These are phyloP conservation scores for Allophyes oxyacanthae DNA, from an alignment of 2,888 invertebrate species.

Conservation along the genomic window DNA sequence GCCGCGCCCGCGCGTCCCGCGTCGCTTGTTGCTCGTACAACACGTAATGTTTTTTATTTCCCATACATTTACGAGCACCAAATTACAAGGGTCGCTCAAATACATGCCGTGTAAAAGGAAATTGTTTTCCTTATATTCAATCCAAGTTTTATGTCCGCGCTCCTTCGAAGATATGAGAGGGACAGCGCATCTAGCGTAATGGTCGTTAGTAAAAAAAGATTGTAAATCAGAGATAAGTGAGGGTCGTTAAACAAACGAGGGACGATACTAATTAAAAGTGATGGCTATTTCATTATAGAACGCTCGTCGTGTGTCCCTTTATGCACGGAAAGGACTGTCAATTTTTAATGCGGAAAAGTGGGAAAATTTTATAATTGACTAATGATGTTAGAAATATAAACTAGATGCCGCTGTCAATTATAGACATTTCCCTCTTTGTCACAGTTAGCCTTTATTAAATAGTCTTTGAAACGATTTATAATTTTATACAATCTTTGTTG, in stretches of 20 bases:
- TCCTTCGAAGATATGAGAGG: background rate
- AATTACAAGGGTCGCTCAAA: conserved; percentile 27
- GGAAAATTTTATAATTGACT: too few relatives aligned
- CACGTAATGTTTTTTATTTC: conserved; percentile 12
- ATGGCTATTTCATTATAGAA: background rate
- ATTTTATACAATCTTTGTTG: too few relatives aligned
- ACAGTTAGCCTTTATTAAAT: too few relatives aligned
- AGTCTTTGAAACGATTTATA: too few relatives aligned
- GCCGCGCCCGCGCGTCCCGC: background rate
- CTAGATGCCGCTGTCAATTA: too few relatives aligned
- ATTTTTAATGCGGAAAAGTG: background rate
- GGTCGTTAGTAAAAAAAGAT: background rate
- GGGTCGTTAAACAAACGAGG: background rate
- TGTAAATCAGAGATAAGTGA: background rate
- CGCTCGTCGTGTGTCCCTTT: background rate
- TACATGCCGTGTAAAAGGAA: conserved; percentile 14
- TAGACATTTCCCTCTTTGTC: too few relatives aligned
- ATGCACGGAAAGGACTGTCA: background rate
- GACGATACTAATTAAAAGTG: background rate
- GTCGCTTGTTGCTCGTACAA: background rate
- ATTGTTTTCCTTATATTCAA: conserved; percentile 27
- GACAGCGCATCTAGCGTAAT: background rate
- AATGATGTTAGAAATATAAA: too few relatives aligned
- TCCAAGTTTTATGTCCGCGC: background rate
- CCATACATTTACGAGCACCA: conserved; percentile 22